A percentile compares a stretch with the other conserved stretches of the same genome.
phyloP scores from a whole-genome alignment of 1,140 invertebrate species.

The Orussus abietinus region DNA sequence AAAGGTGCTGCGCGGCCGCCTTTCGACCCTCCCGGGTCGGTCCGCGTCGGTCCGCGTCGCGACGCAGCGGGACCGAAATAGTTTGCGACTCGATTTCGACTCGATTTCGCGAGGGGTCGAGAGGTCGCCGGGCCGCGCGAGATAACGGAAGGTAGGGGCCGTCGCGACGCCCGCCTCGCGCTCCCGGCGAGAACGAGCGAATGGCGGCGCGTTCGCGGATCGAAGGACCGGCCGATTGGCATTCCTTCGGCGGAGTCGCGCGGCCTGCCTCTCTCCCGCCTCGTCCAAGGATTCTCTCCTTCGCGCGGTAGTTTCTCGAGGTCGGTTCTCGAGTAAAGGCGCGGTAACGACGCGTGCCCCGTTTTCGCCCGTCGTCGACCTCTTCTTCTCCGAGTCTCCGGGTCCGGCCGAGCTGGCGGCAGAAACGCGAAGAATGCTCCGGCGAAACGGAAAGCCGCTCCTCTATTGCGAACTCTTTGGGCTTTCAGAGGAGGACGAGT shows the following conservation, averaged over 20 bases:
- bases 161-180: constrained; percentile 29
- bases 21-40: no score
- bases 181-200: constrained; percentile 16
- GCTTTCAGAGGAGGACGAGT: constrained; percentile 92
- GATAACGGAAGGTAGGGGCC: constrained; percentile 23
- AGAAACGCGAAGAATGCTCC: constrained; percentile 27
- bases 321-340: neutral
- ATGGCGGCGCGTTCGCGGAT: no score
- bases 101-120: neutral
- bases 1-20: constrained; percentile 57
- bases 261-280: neutral
- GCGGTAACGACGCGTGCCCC: no score
- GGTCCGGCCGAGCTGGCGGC: neutral
- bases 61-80: neutral
- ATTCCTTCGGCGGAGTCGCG: no score
- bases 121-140: neutral
- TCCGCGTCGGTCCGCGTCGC: no score
- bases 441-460: constrained; percentile 37
- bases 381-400: no score
- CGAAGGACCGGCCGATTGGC: no score
- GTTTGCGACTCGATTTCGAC: neutral
- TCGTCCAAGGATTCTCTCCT: constrained; percentile 2
- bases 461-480: constrained; percentile 48
- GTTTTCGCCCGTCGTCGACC: no score
- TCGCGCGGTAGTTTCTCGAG: neutral